Base-by-base conservation (phyloP, 2,113 vertebrate species). In the Lepidiolamprologus cunningtoni region DNA sequence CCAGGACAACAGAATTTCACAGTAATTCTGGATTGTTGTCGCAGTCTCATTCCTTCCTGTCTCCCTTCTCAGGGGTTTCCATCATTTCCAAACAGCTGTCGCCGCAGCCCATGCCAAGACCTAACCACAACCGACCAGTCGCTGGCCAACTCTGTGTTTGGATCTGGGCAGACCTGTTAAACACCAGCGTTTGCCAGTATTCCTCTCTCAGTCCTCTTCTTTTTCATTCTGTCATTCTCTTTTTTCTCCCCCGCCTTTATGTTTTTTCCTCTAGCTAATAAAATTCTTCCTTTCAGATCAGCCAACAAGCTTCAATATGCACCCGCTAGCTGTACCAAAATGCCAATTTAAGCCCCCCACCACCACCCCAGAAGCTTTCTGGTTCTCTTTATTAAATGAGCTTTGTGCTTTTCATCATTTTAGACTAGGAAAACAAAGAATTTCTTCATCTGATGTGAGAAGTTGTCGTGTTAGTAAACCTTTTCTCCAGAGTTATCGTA, bases 81-180 rank as follows among this genome's bases (percentile, higher is more conserved):
- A 93, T 94, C 93, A 94, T 95, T 95, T 96, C 94, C 94, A 95
- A 95, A 95, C 95, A 96, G 94, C 96, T 96, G 96, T 94, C 92
- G 14, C 89, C 3, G 5, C 83, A 82, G 83, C 82, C 84, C 10
- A 16, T 94, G 96, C 96, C 94, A 96, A 91, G 87, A 84, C 91
- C 85, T 87, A 93, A 93, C 94, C 89, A 83, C 91, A 80, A 90
- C 91, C 89, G 85, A 90, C 91, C 95, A 95, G 92, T 95, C 92
- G 76, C 85, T 80, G 89, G 87, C 95, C 91, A 92, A 89, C 82
- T 90, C 91, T 87, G 89, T 85, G 88, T 94, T 93, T 94, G 93
- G 85, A 90, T 87, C 87, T 86, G 88, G 79, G 89, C 91, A 87
- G 91, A 86, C 90, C 92, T 91, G 80, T 91, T 90, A 86, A 94